Evolutionary conservation across 2,797 vertebrate genomes (phyloP), one percentile per base, ranked within the genome.

Genomic region (Centroberyx gerrardi): DNA sequence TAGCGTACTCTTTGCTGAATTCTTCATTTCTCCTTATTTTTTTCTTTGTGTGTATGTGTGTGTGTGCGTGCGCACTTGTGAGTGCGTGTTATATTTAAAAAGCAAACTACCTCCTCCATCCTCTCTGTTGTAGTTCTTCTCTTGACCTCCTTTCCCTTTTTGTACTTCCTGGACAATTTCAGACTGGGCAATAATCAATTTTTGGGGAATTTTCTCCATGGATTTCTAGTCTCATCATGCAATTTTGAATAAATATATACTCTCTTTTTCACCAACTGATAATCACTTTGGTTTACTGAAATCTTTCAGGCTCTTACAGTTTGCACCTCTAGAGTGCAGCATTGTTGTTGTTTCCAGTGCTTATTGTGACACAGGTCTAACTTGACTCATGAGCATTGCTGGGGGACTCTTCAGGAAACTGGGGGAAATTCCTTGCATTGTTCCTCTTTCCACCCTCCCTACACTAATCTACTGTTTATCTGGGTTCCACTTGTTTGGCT

Each of bases 371-470:
- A 59, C 15, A 48, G 15, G 33, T 52, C 70, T 66, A 48, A 40
- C 80, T 52, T 42, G 5, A 62, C 46, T 69, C 64, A 33, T 22
- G 27, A 68, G n/a, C 56, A 8, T 40, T 40, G 38, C 33, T 62
- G 70, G 82, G 72, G 72, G 33, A 44, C 68, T 72, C 18, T 46
- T 8, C 59, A 80, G 83, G 83, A 87, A 90, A 89, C 82, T 56
- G 58, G 68, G 82, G 82, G 82, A 84, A 86, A 90, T 91, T 89
- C 86, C 83, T 90, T 42, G 44, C 78, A 90, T 93, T 92, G 90
- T 92, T 90, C 84, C 80, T 81, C 65, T 86, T 87, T 83, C 76
- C 83, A 82, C 55, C 31, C 70, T 36, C 13, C 63, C 72, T 56
- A 58, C 55, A 42, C 55, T 59, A 0, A 61, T 68, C 15, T 53